These are phyloP conservation scores for Tragelaphus oryx DNA, from an alignment of 2,797 vertebrate species.

Conservation along the genomic window DNA sequence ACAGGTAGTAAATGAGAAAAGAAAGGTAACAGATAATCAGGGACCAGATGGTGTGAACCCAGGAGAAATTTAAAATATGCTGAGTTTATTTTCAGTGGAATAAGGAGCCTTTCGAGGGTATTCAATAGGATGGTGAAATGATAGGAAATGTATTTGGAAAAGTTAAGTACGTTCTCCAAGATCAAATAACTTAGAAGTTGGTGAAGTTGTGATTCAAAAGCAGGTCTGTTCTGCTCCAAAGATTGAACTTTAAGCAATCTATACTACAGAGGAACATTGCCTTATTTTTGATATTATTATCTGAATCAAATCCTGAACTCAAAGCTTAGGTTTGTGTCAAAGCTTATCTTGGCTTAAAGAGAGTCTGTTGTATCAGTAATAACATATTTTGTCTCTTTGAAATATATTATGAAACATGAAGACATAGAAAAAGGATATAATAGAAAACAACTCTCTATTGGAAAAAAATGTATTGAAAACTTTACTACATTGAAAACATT, in stretches of 20 bases:
- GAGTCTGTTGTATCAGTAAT: neutral
- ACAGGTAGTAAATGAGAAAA: neutral
- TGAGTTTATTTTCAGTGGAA: neutral
- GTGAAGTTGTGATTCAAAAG: neutral
- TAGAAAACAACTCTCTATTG: neutral
- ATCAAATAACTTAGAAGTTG: neutral
- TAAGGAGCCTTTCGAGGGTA: neutral
- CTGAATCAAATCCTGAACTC: neutral
- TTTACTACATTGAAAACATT: neutral
- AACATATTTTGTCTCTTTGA: neutral
- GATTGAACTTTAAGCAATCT: neutral
- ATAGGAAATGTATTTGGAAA: neutral
- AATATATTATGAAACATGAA: slow-evolving; percentile 35
- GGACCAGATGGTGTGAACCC: neutral
- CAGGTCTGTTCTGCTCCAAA: neutral
- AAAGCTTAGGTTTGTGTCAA: neutral
- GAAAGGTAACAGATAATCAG: neutral
- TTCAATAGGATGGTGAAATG: neutral
- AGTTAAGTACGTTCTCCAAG: neutral
- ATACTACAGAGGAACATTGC: neutral
- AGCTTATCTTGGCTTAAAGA: neutral
- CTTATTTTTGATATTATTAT: neutral
- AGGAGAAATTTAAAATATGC: neutral
- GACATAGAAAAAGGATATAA: neutral
- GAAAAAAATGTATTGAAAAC: neutral